Base-by-base conservation (phyloP, 1,140 invertebrate genomes). In the Pectinophora gossypiella region DNA sequence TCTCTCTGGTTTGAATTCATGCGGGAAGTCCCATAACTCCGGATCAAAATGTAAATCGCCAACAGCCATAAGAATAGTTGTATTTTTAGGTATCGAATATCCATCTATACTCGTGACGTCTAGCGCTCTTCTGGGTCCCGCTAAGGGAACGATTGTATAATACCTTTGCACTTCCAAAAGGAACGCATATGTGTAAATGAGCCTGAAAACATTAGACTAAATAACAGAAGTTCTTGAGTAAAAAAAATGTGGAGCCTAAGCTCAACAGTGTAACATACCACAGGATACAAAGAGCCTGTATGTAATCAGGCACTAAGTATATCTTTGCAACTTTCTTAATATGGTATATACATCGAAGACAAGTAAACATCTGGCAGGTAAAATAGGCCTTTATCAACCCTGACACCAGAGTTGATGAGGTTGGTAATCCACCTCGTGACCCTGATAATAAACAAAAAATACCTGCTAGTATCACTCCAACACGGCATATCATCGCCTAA, bases 1-100 rank as follows among this genome's bases (percentile, higher is more conserved):
- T 63, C 95, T 89, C 66, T 95, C 94, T 0, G 95, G 95, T 12
- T 90, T 89, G 68, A 96, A 95, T 13, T 72, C 74, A 3, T 91
- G 72, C 0, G 95, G 94, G 48, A 95, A 90, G 0, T 85, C 82
- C 91, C 92, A 96, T 27, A 91, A 65, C 9, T 89, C 58, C 1
- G 89, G 77, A 61, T 94, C 91, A 42, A 89, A 87, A 61, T 92
- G 90, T n/a, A 94, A 81, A n/a, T 91, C 91, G 13, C 89, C 89
- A 10, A 92, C 36, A 53, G 92, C 92, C 0, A 93, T 90, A 0
- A 95, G 64, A 4, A 95, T 69, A 0, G 90, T 90, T 1, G 91
- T 83, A 27, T 93, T 88, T 69, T 93, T 91, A 1, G 93, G 92
- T 66, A 96, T 91, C 12, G 76, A 76, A 68, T 93, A 95, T 3